Conservation (phyloP, 2,113 vertebrate genomes). For the Nibea coibor region DNA sequence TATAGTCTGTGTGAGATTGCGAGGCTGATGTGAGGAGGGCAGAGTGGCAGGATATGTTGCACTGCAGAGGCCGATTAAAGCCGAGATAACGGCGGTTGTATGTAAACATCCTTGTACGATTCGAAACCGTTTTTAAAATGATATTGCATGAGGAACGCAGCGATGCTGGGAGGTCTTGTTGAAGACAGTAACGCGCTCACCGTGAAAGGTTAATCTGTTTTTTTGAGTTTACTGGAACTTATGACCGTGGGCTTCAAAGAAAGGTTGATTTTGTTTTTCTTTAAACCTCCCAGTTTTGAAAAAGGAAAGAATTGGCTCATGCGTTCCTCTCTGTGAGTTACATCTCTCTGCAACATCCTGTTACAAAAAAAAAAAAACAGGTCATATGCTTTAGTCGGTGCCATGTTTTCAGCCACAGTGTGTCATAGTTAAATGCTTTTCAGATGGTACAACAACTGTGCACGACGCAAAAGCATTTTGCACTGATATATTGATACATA, state of each 20-base stretch:
- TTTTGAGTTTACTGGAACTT: background rate
- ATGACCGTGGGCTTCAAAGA: background rate
- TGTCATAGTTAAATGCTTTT: constrained; percentile 4
- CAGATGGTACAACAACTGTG: background rate
- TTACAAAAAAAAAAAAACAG: constrained; percentile 63
- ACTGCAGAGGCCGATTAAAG: constrained; percentile 62
- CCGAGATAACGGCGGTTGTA: constrained; percentile 53
- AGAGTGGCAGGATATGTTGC: constrained; percentile 74
- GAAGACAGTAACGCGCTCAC: background rate
- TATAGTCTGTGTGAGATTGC: constrained; percentile 36
- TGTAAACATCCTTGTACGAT: constrained; percentile 51
- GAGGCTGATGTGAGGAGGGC: constrained; percentile 44
- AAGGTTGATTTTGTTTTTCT: constrained; percentile 6
- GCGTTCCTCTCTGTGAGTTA: constrained; percentile 52
- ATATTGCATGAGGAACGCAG: background rate
- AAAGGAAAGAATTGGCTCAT: constrained; percentile 72
- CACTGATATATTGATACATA: background rate
- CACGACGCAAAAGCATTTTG: background rate
- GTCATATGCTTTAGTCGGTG: constrained; percentile 48
- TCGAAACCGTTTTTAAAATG: constrained; percentile 6
- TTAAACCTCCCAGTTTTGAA: constrained; percentile 40
- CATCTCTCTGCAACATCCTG: constrained; percentile 79
- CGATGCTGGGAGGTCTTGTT: background rate
- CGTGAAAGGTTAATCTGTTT: background rate
- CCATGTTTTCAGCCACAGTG: constrained; percentile 16